Evolutionary conservation across 2,797 vertebrate genomes (phyloP).

Genomic region (Gymnodraco acuticeps): DNA sequence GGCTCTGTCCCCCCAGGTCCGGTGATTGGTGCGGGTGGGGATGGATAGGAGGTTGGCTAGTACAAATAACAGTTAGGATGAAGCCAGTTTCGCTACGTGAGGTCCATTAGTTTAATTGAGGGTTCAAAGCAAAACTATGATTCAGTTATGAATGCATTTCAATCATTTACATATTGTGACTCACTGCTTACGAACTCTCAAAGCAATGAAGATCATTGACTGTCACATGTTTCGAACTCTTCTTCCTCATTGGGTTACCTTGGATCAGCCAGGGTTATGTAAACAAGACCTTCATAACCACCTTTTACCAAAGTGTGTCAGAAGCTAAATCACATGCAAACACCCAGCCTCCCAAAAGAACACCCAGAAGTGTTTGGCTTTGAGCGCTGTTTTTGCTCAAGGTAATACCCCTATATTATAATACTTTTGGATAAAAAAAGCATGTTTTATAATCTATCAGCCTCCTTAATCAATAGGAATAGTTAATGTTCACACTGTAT

Average conservation of each 20-base stretch:
- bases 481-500: constrained; percentile 1
- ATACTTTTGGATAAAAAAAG: background rate
- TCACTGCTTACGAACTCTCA: no score
- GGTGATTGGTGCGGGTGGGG: no score
- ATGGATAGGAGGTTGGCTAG: background rate
- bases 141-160: background rate
- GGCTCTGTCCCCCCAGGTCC: no score
- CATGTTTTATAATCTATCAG: background rate
- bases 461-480: background rate
- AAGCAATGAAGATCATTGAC: background rate
- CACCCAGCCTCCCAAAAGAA: background rate
- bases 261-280: background rate
- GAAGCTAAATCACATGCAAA: background rate
- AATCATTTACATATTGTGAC: background rate
- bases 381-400: no score
- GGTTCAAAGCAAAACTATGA: background rate
- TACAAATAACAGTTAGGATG: background rate
- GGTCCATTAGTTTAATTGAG: background rate
- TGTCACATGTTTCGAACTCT: background rate
- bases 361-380: background rate
- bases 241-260: background rate
- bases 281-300: background rate
- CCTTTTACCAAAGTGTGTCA: background rate
- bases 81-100: background rate
- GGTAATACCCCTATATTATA: no score